These are phyloP conservation scores for Calidris pugnax DNA, from an alignment of 2,113 vertebrate species.

Conservation along the genomic window DNA sequence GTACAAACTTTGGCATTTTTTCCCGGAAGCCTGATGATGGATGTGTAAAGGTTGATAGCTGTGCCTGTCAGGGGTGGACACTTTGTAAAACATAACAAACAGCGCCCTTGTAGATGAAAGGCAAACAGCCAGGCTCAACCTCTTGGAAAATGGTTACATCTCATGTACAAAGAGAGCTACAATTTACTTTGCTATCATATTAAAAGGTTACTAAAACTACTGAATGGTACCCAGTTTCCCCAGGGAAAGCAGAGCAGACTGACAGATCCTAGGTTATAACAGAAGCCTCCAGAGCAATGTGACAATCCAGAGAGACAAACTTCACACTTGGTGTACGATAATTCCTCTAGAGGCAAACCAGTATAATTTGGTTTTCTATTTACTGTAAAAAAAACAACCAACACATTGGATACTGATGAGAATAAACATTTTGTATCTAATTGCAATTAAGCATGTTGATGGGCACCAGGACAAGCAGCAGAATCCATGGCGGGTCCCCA, in stretches of 20 bases:
- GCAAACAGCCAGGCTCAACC: not conserved
- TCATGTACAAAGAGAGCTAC: not conserved
- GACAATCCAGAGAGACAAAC: not conserved
- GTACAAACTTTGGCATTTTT: not conserved
- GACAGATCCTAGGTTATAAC: not conserved
- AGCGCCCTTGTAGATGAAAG: not conserved
- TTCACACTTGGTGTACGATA: not conserved
- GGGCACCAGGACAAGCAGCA: not conserved
- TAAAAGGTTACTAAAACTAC: not conserved
- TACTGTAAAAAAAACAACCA: not conserved
- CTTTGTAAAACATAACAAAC: not conserved
- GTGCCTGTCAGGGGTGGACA: not conserved
- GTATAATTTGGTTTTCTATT: not conserved
- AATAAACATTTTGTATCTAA: not conserved
- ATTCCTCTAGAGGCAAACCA: not conserved
- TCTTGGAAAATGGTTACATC: conserved; percentile 13
- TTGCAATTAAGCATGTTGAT: not conserved
- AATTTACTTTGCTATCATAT: not conserved
- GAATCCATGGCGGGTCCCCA: not conserved
- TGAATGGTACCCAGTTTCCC: not conserved
- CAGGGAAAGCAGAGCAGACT: not conserved
- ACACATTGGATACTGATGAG: not conserved
- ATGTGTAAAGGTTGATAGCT: not conserved
- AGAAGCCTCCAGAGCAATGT: not conserved
- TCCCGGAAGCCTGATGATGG: not conserved